These are phyloP conservation scores for Tarsius wallacei DNA, from an alignment of 2,797 vertebrate species.

Conservation along the genomic window DNA sequence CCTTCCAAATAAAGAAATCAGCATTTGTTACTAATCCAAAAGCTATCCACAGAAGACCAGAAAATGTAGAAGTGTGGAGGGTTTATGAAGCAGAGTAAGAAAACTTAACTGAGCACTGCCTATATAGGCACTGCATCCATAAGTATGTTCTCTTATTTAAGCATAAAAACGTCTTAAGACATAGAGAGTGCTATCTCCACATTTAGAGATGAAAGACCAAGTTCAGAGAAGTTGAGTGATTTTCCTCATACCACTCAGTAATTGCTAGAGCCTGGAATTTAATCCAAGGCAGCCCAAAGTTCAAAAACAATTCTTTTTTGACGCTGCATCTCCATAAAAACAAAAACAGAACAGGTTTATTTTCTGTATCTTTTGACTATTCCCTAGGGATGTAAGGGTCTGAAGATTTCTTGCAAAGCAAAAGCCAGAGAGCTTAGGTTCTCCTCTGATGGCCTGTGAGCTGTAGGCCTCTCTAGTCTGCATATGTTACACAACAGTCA, in stretches of 20 bases:
- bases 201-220: background rate
- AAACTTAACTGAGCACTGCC: background rate
- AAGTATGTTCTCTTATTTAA: background rate
- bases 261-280: background rate
- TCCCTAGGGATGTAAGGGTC: background rate
- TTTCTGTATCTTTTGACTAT: background rate
- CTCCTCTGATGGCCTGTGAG: background rate
- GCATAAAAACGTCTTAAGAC: background rate
- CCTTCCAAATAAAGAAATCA: background rate
- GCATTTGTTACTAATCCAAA: background rate
- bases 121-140: accelerated
- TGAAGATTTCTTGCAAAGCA: background rate
- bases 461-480: background rate
- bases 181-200: background rate
- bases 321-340: background rate
- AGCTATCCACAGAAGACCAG: background rate
- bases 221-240: background rate
- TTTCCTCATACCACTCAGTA: background rate
- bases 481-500: background rate
- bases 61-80: background rate
- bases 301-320: background rate
- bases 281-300: background rate
- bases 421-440: background rate
- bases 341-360: background rate
- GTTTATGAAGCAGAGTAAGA: background rate